Conservation (phyloP, 2,797 vertebrate genomes). For the Gymnoscopelus braueri region DNA sequence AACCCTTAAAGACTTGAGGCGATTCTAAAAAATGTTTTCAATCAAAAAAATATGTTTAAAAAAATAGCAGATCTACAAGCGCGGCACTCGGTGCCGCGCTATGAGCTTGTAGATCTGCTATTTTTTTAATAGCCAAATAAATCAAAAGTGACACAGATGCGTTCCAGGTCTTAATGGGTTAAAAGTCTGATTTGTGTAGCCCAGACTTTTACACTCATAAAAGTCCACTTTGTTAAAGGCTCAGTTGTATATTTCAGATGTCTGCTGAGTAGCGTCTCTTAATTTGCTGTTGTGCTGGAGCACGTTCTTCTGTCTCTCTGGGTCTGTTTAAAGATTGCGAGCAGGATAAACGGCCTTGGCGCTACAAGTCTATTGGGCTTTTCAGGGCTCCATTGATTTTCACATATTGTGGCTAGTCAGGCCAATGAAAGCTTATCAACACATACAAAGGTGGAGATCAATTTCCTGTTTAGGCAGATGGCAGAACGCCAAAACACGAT, state of each 20-base stretch:
- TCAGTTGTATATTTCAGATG: conserved; percentile 23
- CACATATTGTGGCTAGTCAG: conserved; percentile 42
- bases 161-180: too few relatives aligned
- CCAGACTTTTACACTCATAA: background rate
- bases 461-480: too few relatives aligned
- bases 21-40: too few relatives aligned
- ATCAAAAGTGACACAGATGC: too few relatives aligned
- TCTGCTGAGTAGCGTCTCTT: conserved; percentile 4
- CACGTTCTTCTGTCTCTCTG: background rate
- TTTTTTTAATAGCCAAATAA: too few relatives aligned
- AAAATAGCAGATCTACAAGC: too few relatives aligned
- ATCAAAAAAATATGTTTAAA: too few relatives aligned
- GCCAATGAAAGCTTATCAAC: conserved; percentile 45
- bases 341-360: conserved; percentile 13
- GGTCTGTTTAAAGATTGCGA: conserved; percentile 5
- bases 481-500: too few relatives aligned
- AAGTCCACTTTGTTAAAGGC: background rate
- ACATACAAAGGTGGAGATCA: conserved; percentile 36
- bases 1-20: too few relatives aligned
- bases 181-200: background rate
- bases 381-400: conserved; percentile 59
- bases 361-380: conserved; percentile 4
- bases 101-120: too few relatives aligned
- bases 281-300: conserved; percentile 8
- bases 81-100: too few relatives aligned